Percentiles rank a stretch among this genome's conserved stretches.
These are phyloP conservation scores for Todiramphus saurophagus DNA, from an alignment of 2,113 vertebrate species.

Conservation along the genomic window DNA sequence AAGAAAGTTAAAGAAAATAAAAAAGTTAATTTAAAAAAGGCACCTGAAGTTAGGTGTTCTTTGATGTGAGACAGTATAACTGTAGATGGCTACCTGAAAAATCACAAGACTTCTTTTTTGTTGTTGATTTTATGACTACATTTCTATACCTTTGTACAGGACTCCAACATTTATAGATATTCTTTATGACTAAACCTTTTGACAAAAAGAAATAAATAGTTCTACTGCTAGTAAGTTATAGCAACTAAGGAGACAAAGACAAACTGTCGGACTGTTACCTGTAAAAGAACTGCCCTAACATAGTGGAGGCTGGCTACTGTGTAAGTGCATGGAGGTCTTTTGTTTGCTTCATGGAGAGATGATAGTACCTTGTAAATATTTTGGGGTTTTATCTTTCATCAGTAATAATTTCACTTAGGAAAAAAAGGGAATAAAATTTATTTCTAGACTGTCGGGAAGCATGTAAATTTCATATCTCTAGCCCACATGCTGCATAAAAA, in stretches of 20 bases:
- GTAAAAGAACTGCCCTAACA: background rate
- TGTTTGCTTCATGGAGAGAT: background rate
- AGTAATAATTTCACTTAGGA: background rate
- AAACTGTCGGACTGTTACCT: background rate
- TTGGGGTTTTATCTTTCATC: background rate
- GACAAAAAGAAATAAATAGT: background rate
- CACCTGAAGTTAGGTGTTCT: background rate
- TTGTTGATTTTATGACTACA: background rate
- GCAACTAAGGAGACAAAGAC: background rate
- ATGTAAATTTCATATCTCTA: background rate
- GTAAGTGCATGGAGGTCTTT: rapidly evolving
- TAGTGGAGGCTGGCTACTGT: background rate
- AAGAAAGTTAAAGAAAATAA: background rate
- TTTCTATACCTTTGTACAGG: background rate
- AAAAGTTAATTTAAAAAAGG: background rate
- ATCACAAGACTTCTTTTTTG: background rate
- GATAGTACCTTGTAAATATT: background rate
- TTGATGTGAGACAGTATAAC: background rate
- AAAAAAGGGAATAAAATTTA: background rate
- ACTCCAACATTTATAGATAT: background rate
- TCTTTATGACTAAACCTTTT: background rate
- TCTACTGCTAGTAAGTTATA: background rate
- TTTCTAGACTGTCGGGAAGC: background rate
- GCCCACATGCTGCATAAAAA: background rate
- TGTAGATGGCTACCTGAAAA: background rate